Evolutionary conservation across 2,888 invertebrate species (phyloP).

Genomic region (Cataglyphis cursor): DNA sequence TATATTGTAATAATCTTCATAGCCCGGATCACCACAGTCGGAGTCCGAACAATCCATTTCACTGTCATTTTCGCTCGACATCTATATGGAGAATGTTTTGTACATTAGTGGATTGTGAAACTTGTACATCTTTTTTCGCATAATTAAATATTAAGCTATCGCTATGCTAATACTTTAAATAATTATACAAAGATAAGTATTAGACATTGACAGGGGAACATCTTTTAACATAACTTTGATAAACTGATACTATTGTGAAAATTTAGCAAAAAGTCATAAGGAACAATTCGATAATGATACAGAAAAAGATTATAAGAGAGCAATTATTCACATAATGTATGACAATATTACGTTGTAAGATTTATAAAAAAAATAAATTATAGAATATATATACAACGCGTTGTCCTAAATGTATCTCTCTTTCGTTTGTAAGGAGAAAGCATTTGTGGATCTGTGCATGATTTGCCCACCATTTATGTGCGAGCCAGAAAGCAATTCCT

Average conservation of each 20-base stretch:
- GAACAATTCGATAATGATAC: not conserved
- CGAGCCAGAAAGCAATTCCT: not conserved
- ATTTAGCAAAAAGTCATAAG: not conserved
- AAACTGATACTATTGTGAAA: not conserved
- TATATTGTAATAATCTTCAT: slow-evolving; percentile 93
- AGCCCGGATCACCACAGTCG: slow-evolving; percentile 91
- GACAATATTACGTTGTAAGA: not conserved
- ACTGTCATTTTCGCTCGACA: slow-evolving; percentile 89
- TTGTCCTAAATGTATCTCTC: not conserved
- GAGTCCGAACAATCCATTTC: slow-evolving; percentile 97
- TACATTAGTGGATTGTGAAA: not conserved
- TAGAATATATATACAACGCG: not conserved
- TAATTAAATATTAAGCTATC: not conserved
- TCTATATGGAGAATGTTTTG: slow-evolving; percentile 74
- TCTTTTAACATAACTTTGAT: not conserved
- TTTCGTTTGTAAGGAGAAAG: not conserved
- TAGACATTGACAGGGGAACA: not conserved
- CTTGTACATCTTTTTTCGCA: not conserved
- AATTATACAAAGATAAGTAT: not conserved
- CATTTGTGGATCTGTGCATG: not conserved
- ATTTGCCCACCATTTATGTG: not conserved
- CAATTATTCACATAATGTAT: not conserved
- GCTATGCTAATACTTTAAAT: not conserved
- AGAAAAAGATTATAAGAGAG: not conserved
- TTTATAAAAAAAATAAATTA: not conserved